A percentile compares a stretch with the other conserved stretches of the same genome.
phyloP scores from a whole-genome alignment of 2,888 invertebrate species.

The Macroteleia sp. region DNA sequence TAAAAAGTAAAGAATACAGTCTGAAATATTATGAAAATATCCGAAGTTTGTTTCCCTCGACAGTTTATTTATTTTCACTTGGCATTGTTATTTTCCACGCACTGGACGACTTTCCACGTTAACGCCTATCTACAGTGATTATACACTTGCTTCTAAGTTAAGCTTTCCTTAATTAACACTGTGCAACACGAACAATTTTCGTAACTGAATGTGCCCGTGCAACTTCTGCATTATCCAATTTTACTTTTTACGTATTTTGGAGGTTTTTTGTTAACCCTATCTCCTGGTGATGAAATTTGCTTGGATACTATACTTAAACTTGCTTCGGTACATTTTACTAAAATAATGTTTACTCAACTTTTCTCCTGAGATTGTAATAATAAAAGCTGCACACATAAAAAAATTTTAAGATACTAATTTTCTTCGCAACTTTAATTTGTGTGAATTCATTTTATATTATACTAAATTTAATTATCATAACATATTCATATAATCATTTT shows the following conservation, averaged over 20 bases:
- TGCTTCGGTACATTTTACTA: too few relatives aligned
- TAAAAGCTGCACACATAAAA: too few relatives aligned
- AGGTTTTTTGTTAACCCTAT: background rate
- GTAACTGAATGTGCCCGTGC: conserved; percentile 26
- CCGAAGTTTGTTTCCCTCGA: conserved; percentile 7
- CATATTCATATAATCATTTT: too few relatives aligned
- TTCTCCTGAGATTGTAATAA: too few relatives aligned
- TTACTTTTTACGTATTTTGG: conserved; percentile 22
- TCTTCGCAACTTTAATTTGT: too few relatives aligned
- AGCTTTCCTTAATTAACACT: conserved; percentile 79
- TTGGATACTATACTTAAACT: too few relatives aligned
- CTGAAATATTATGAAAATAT: conserved; percentile 20
- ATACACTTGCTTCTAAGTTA: conserved; percentile 72
- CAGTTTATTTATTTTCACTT: too few relatives aligned
- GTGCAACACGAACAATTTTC: conserved; percentile 72
- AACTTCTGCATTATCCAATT: conserved; percentile 16
- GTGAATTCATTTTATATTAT: too few relatives aligned
- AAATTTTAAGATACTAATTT: too few relatives aligned
- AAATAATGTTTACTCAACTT: too few relatives aligned
- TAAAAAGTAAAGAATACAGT: background rate
- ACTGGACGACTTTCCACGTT: conserved; percentile 68
- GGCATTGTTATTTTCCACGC: conserved; percentile 46
- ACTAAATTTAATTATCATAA: too few relatives aligned
- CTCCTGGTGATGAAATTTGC: background rate
- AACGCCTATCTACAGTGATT: conserved; percentile 74